These are phyloP conservation scores for Stenodema calcarata DNA, from an alignment of 2,888 invertebrate genomes.

Conservation along the genomic window DNA sequence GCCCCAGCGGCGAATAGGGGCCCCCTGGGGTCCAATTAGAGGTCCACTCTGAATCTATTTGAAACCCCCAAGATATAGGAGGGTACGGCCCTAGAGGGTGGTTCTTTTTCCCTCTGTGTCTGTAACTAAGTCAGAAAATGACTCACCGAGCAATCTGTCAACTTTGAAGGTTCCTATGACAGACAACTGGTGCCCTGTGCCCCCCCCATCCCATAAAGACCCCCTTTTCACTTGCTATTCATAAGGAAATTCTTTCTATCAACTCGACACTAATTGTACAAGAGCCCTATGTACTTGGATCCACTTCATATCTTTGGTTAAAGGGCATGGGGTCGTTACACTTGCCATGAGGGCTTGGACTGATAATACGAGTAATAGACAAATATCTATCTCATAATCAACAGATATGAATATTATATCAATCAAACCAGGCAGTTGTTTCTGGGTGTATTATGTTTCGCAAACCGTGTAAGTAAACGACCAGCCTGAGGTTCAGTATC, in stretches of 20 bases:
- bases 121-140: conserved; percentile 50
- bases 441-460: not conserved
- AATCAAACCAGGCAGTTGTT: too few relatives aligned
- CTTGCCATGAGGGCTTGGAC: not conserved
- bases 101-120: conserved; percentile 10
- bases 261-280: conserved; percentile 48
- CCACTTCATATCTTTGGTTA: conserved; percentile 12
- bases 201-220: not conserved
- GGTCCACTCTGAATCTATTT: conserved; percentile 44
- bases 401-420: too few relatives aligned
- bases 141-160: conserved; percentile 48
- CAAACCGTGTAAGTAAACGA: too few relatives aligned
- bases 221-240: conserved; percentile 26
- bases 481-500: too few relatives aligned
- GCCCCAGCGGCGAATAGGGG: not conserved
- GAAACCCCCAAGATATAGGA: conserved; percentile 8
- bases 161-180: conserved; percentile 36
- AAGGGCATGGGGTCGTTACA: not conserved
- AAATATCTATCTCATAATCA: not conserved
- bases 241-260: conserved; percentile 48
- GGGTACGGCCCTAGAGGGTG: not conserved
- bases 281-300: conserved; percentile 24
- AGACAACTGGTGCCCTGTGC: conserved; percentile 27
- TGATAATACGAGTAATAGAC: not conserved
- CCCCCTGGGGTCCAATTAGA: conserved; percentile 47